phyloP scores from a whole-genome alignment of 2,113 vertebrate genomes.

The Aspidoscelis tigris region DNA sequence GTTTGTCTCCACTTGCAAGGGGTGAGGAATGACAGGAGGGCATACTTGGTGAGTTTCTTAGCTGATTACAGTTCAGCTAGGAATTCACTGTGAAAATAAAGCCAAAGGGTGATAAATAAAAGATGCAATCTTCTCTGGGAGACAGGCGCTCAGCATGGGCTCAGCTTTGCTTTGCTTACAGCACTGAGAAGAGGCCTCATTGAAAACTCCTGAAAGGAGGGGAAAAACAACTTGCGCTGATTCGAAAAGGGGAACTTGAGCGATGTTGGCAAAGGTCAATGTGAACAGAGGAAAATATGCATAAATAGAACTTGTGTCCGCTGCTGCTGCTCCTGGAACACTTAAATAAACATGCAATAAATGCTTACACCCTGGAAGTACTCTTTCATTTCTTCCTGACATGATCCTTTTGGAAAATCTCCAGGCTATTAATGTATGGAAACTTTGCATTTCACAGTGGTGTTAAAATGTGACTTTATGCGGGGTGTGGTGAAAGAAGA shows the following conservation, averaged over 20 bases:
- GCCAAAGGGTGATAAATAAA: constrained; percentile 95
- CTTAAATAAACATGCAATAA: constrained; percentile 44
- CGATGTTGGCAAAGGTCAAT: constrained; percentile 60
- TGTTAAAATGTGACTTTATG: constrained; percentile 26
- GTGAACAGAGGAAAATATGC: constrained; percentile 50
- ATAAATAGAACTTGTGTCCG: constrained; percentile 51
- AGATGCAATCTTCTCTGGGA: constrained; percentile 91
- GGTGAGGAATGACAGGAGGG: constrained; percentile 93
- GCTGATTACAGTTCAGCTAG: constrained; percentile 94
- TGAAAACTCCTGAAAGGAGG: constrained; percentile 65
- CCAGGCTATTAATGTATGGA: constrained; percentile 23
- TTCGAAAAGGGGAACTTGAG: constrained; percentile 42
- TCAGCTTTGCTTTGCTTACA: constrained; percentile 77
- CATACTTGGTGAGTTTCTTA: constrained; percentile 91
- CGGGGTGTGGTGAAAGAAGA: constrained; percentile 24
- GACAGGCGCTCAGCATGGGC: constrained; percentile 80
- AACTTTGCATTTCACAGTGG: constrained; percentile 27
- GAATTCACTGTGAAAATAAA: constrained; percentile 97
- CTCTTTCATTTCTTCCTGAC: constrained; percentile 37
- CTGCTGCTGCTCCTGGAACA: constrained; percentile 54
- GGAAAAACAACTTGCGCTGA: constrained; percentile 62
- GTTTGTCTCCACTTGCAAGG: constrained; percentile 86
- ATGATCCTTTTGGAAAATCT: constrained; percentile 19
- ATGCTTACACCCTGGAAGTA: constrained; percentile 55
- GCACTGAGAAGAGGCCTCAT: constrained; percentile 76